Percentiles rank a stretch among this genome's conserved stretches.
These are phyloP conservation scores for Leucophora obtusa DNA, from an alignment of 2,888 invertebrate species.

Conservation along the genomic window DNA sequence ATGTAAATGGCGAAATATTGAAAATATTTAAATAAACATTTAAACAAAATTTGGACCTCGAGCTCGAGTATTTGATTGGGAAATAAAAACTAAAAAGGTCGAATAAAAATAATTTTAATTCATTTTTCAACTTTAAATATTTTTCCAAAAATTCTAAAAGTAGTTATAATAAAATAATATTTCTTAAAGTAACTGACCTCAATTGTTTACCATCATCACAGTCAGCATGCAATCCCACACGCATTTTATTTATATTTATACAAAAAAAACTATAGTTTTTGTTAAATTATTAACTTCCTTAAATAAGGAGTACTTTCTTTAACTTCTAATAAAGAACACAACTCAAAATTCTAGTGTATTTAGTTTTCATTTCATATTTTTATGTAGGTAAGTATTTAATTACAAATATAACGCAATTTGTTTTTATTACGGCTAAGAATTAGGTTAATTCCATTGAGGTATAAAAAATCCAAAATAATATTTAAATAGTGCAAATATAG, in stretches of 20 bases:
- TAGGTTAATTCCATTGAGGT: conserved; percentile 52
- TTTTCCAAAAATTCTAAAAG: conserved; percentile 6
- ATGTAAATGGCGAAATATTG: too few relatives aligned
- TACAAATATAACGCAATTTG: conserved; percentile 11
- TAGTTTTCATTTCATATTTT: neutral
- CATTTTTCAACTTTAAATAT: neutral
- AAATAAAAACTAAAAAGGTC: too few relatives aligned
- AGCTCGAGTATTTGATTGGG: too few relatives aligned
- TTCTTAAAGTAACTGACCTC: conserved; percentile 54
- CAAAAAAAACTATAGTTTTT: neutral
- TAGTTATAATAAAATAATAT: neutral
- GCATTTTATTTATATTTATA: conserved; percentile 33
- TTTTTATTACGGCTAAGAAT: conserved; percentile 6
- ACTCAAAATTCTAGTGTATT: neutral
- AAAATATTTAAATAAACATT: too few relatives aligned
- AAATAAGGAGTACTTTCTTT: neutral
- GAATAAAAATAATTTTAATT: too few relatives aligned
- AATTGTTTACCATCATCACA: conserved; percentile 45
- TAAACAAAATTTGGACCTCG: too few relatives aligned
- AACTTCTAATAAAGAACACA: neutral
- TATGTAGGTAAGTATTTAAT: conserved; percentile 8
- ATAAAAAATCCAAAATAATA: conserved; percentile 29
- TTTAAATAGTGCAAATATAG: conserved; percentile 30
- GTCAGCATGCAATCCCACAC: conserved; percentile 58
- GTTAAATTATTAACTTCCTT: conserved; percentile 8